phyloP scores from a whole-genome alignment of 2,797 vertebrate genomes.

The Moxostoma hubbsi region DNA sequence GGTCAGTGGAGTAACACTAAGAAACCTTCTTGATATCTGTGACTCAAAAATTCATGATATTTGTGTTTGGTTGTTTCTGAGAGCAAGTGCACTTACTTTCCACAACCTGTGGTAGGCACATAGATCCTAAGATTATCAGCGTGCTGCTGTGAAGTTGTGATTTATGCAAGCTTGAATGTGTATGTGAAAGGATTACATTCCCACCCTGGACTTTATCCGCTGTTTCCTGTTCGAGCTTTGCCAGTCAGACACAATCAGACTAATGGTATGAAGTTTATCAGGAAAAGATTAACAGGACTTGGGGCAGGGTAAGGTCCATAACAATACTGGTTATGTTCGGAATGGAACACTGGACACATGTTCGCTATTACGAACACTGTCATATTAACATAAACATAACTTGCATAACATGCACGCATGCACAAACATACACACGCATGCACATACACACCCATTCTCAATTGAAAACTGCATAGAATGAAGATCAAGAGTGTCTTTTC shows the following conservation, averaged over 20 bases:
- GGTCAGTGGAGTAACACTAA: no score
- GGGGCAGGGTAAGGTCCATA: constrained; percentile 68
- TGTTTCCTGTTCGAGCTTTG: constrained; percentile 59
- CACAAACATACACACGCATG: background rate
- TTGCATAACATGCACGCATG: no score
- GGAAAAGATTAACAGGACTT: constrained; percentile 65
- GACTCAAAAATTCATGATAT: no score
- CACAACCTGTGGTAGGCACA: constrained; percentile 52
- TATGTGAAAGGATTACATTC: constrained; percentile 49
- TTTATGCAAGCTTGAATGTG: background rate
- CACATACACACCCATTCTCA: constrained; percentile 38
- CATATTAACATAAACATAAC: no score
- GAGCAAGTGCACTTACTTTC: constrained; percentile 32
- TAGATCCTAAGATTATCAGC: constrained; percentile 27
- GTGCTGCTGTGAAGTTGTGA: background rate
- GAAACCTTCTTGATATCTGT: no score
- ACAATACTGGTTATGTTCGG: background rate
- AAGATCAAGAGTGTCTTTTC: constrained; percentile 28
- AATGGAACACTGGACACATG: no score
- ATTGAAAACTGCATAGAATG: constrained; percentile 15
- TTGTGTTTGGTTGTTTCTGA: background rate
- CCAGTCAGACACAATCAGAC: constrained; percentile 65
- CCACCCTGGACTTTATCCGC: constrained; percentile 59
- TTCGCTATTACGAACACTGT: no score
- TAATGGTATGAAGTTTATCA: constrained; percentile 68